A percentile compares a stretch with the other conserved stretches of the same genome.
Evolutionary conservation across 2,113 vertebrate species (phyloP).

Genomic region (Phylloscopus whistleri): DNA sequence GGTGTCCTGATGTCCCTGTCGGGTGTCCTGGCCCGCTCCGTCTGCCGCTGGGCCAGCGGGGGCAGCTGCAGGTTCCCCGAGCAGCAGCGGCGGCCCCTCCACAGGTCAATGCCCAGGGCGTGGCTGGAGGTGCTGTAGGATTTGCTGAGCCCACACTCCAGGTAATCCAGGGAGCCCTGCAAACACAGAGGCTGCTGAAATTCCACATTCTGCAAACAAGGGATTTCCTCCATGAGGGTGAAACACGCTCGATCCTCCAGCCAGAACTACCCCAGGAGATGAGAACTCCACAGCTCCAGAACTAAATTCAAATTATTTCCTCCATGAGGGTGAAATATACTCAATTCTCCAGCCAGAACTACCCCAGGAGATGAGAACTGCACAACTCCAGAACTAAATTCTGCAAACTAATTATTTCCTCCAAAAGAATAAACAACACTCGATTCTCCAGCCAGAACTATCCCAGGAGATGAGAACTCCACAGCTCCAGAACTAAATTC

Average conservation of each 20-base stretch:
- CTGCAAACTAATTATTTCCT: not conserved
- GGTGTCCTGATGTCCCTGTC: conserved; percentile 66
- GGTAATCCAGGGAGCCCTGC: conserved; percentile 82
- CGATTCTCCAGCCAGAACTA: not conserved
- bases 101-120: conserved; percentile 85
- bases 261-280: not conserved
- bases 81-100: conserved; percentile 85
- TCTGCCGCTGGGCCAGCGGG: conserved; percentile 86
- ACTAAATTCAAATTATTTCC: not conserved
- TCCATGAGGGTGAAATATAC: not conserved
- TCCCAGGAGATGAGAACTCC: no score
- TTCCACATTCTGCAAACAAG: fast-evolving
- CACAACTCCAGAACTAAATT: not conserved
- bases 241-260: not conserved
- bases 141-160: conserved; percentile 82
- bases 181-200: not conserved
- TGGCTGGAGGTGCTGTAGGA: conserved; percentile 85
- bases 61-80: conserved; percentile 91
- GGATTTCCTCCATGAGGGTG: not conserved
- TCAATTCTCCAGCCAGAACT: not conserved
- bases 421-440: not conserved
- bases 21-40: conserved; percentile 77
- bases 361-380: not conserved
- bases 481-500: not conserved
- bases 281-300: not conserved